Evolutionary conservation across 2,797 vertebrate genomes (phyloP).

Genomic region (Merluccius polli): DNA sequence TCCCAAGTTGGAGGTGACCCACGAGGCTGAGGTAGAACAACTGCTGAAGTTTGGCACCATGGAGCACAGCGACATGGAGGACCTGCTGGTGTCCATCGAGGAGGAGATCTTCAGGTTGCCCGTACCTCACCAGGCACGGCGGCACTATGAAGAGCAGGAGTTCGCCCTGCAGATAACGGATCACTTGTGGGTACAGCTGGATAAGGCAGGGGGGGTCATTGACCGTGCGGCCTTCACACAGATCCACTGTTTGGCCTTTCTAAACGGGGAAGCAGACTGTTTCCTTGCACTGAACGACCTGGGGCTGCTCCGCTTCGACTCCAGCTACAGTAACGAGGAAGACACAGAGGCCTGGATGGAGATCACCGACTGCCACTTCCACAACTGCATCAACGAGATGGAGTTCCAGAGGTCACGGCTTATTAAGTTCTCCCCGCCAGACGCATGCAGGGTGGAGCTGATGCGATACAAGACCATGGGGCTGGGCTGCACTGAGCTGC

Average conservation of each 20-base stretch:
- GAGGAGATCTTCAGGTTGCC: conserved; percentile 85
- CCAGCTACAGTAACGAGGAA: conserved; percentile 78
- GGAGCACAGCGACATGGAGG: conserved; percentile 81
- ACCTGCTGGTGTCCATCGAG: conserved; percentile 82
- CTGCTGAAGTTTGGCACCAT: conserved; percentile 93
- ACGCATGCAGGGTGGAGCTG: conserved; percentile 88
- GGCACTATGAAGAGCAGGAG: conserved; percentile 89
- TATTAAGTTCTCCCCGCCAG: conserved; percentile 83
- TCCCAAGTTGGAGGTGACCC: conserved; percentile 83
- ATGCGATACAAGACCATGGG: conserved; percentile 84
- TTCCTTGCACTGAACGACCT: conserved; percentile 91
- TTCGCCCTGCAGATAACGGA: conserved; percentile 88
- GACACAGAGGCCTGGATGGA: conserved; percentile 79
- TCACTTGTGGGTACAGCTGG: conserved; percentile 85
- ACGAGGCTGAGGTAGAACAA: conserved; percentile 85
- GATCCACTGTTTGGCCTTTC: conserved; percentile 86
- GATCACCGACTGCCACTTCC: conserved; percentile 81
- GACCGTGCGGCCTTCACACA: conserved; percentile 81
- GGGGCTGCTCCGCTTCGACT: conserved; percentile 74
- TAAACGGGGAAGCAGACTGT: conserved; percentile 81
- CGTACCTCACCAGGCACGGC: conserved; percentile 69
- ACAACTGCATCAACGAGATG: conserved; percentile 79
- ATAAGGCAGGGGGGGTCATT: conserved; percentile 75
- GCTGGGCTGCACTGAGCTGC: conserved; percentile 73
- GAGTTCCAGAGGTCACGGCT: conserved; percentile 81